Evolutionary conservation across 2,113 vertebrate species (phyloP).

Genomic region (Carlito syrichta): DNA sequence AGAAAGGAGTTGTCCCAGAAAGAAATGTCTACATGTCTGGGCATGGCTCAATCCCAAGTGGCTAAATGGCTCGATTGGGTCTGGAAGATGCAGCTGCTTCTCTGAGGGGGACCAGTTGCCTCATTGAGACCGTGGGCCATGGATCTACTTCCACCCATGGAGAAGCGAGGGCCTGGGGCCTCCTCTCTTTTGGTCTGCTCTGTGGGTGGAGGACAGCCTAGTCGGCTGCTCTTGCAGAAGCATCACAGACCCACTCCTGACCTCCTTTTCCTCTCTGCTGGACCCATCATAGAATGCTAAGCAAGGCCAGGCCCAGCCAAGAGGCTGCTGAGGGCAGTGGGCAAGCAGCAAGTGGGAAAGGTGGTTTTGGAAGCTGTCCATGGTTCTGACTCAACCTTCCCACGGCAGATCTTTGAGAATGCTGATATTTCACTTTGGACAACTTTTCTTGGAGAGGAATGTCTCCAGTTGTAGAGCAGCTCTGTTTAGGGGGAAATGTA

Average conservation of each 20-base stretch:
- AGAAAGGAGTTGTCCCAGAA: not conserved
- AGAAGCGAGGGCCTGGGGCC: not conserved
- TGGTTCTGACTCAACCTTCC: not conserved
- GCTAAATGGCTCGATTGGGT: not conserved
- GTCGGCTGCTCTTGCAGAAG: not conserved
- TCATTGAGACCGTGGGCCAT: not conserved
- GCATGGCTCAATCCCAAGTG: not conserved
- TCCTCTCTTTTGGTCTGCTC: not conserved
- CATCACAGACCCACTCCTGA: not conserved
- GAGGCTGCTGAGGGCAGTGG: not conserved
- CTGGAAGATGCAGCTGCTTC: not conserved
- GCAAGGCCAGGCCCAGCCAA: not conserved
- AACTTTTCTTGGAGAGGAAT: not conserved
- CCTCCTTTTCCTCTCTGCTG: not conserved
- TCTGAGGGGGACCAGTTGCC: not conserved
- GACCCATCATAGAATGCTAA: not conserved
- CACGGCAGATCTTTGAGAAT: not conserved
- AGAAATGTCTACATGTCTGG: not conserved
- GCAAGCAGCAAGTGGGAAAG: not conserved
- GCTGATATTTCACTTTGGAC: not conserved
- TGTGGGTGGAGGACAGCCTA: not conserved
- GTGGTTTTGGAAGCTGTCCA: not conserved
- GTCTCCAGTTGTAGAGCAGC: not conserved
- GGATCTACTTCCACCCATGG: not conserved
- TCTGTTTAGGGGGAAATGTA: not conserved